Conservation (phyloP, 2,797 vertebrate genomes). For the Muscicapa striata region DNA sequence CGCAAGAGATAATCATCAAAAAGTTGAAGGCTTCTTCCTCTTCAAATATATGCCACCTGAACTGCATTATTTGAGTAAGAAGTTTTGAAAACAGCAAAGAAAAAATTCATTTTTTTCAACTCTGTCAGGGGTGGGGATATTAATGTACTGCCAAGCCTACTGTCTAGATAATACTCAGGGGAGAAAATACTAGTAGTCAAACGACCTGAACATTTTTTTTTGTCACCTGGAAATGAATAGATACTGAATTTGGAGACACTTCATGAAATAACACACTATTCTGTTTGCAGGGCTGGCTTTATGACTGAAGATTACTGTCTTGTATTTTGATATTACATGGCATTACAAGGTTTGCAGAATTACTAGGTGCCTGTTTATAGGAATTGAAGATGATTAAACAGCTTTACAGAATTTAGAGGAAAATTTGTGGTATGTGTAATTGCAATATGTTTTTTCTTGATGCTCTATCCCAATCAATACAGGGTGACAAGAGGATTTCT, state of each 20-base stretch:
- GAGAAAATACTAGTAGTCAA: neutral
- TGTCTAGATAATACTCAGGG: neutral
- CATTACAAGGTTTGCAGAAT: neutral
- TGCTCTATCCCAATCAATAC: neutral
- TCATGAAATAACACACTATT: neutral
- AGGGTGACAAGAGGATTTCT: neutral
- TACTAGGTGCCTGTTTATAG: neutral
- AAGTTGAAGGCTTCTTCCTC: neutral
- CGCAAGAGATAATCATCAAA: neutral
- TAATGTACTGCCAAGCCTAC: neutral
- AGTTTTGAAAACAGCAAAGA: neutral
- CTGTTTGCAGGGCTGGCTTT: neutral
- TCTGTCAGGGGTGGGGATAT: neutral
- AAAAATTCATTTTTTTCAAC: neutral
- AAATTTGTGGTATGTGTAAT: neutral
- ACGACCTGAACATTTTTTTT: neutral
- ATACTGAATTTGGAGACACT: neutral
- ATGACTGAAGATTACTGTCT: neutral
- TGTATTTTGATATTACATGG: neutral
- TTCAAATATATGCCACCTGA: neutral
- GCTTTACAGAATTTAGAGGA: neutral
- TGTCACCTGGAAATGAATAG: neutral
- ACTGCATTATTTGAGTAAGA: neutral
- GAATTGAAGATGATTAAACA: neutral
- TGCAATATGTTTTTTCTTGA: neutral